These are phyloP conservation scores for Luscinia luscinia DNA, from an alignment of 2,797 vertebrate genomes.

Conservation along the genomic window DNA sequence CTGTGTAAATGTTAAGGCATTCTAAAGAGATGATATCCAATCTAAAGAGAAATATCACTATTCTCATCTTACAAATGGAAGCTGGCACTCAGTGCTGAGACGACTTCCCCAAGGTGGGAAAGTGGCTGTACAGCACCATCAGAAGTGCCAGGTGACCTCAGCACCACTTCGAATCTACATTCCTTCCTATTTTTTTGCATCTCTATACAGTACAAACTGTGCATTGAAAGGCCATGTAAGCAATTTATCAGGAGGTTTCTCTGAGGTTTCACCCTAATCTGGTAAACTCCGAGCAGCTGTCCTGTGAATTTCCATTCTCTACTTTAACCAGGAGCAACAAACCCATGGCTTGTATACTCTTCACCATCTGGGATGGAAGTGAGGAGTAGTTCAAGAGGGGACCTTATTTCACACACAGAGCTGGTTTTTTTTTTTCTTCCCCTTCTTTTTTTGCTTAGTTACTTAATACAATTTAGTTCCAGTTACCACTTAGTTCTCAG, in stretches of 20 bases:
- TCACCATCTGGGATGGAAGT: neutral
- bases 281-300: neutral
- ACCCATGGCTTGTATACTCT: neutral
- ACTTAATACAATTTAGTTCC: slow-evolving; percentile 28
- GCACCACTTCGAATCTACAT: neutral
- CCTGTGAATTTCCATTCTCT: neutral
- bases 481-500: slow-evolving; percentile 25
- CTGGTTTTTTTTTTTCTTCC: fast-evolving
- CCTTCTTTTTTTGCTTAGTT: neutral
- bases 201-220: neutral
- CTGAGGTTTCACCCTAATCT: neutral
- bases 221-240: neutral
- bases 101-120: neutral
- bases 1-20: neutral
- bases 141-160: neutral
- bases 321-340: neutral
- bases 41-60: neutral
- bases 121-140: neutral
- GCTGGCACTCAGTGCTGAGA: neutral
- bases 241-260: neutral
- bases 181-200: neutral
- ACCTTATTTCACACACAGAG: neutral
- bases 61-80: neutral
- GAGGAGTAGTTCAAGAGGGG: neutral
- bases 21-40: neutral